phyloP scores from a whole-genome alignment of 2,797 vertebrate species.

The Chiloscyllium punctatum region DNA sequence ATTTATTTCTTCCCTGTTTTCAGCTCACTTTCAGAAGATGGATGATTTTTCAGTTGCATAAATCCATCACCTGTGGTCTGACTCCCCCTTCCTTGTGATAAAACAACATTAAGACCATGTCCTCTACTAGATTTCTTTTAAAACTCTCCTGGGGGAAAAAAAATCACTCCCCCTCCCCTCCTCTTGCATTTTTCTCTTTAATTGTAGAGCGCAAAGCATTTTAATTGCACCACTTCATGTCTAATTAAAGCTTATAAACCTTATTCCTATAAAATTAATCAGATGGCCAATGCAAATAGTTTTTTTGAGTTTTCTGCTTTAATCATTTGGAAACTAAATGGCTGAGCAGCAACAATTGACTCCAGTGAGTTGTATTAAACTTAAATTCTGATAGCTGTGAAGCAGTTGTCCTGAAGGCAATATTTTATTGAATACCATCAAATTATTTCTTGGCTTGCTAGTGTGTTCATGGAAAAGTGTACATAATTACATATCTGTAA shows the following conservation, averaged over 20 bases:
- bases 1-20: background rate
- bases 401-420: background rate
- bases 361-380: background rate
- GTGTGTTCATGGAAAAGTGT: background rate
- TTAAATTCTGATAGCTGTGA: background rate
- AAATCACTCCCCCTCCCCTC: background rate
- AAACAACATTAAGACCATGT: background rate
- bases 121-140: background rate
- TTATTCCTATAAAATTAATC: background rate
- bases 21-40: background rate
- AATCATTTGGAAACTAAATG: background rate
- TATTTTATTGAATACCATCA: background rate
- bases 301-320: background rate
- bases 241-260: constrained; percentile 21
- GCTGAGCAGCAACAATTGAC: background rate
- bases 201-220: background rate
- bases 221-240: constrained; percentile 24
- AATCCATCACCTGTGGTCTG: constrained; percentile 5
- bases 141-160: background rate
- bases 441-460: background rate
- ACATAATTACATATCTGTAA: background rate
- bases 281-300: background rate
- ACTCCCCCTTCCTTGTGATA: background rate
- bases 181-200: background rate
- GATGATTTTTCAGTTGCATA: background rate